These are phyloP conservation scores for Acleris literana DNA, from an alignment of 2,888 invertebrate genomes.

Conservation along the genomic window DNA sequence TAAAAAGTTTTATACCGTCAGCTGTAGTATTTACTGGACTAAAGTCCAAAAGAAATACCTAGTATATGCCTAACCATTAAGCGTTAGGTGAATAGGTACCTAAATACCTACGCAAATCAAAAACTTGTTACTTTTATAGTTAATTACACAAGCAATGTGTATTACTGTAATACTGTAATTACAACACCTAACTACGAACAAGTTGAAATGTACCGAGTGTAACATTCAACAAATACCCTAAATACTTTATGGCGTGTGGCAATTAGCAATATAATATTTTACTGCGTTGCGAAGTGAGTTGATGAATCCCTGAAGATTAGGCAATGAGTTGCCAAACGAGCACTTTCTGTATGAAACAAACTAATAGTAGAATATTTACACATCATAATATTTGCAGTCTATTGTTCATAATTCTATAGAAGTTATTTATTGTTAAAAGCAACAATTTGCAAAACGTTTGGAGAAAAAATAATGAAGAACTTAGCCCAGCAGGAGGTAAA, in stretches of 20 bases:
- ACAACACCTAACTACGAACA: slow-evolving; percentile 4
- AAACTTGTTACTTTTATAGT: slow-evolving; percentile 9
- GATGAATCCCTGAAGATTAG: slow-evolving; percentile 18
- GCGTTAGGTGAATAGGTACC: too few species aligned
- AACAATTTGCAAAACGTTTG: too few species aligned
- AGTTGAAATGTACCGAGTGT: slow-evolving; percentile 2
- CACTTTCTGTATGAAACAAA: background rate
- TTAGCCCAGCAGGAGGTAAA: background rate
- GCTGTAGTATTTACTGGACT: background rate
- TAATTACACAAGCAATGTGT: background rate
- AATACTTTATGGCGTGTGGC: slow-evolving; percentile 31
- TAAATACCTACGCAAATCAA: background rate
- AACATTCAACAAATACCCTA: slow-evolving; percentile 19
- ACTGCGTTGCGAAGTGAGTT: slow-evolving; percentile 5
- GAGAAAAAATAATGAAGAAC: background rate
- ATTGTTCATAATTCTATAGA: too few species aligned
- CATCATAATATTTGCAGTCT: too few species aligned
- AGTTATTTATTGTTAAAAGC: too few species aligned
- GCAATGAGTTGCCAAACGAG: background rate
- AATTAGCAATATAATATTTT: slow-evolving; percentile 21
- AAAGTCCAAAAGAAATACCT: too few species aligned
- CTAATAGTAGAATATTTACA: too few species aligned
- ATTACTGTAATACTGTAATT: background rate
- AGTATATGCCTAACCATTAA: too few species aligned
- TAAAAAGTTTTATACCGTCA: slow-evolving; percentile 17